phyloP scores from a whole-genome alignment of 1,140 invertebrate species.

The Cardiocondyla obscurior region DNA sequence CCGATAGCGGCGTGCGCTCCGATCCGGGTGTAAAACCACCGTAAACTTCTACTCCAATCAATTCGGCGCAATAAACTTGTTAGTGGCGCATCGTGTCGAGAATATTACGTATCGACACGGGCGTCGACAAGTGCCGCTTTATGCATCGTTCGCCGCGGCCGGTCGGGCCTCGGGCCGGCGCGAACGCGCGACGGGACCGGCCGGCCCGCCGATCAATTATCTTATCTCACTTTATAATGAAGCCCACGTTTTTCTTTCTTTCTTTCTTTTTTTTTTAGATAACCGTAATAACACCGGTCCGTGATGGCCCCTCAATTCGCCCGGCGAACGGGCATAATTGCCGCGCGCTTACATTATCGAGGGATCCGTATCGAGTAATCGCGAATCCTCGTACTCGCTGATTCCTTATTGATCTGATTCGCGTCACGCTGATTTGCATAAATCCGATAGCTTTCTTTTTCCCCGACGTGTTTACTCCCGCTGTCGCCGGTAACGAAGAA shows the following conservation, averaged over 20 bases:
- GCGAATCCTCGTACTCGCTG: neutral
- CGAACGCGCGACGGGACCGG: neutral
- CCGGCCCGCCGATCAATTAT: conserved; percentile 31
- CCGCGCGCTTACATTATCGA: conserved; percentile 26
- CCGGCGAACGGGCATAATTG: conserved; percentile 28
- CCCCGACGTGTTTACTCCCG: neutral
- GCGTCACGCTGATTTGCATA: neutral
- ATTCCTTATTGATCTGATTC: conserved; percentile 29
- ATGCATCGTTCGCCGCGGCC: neutral
- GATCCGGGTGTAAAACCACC: conserved; percentile 68
- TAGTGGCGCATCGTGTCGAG: conserved; percentile 44
- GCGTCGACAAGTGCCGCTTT: conserved; percentile 33
- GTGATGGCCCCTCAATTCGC: conserved; percentile 14
- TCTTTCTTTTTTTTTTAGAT: too few species aligned
- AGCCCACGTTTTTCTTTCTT: conserved; percentile 33
- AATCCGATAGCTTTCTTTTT: conserved; percentile 4
- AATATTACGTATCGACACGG: conserved; percentile 41
- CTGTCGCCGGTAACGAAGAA: neutral
- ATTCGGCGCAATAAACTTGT: conserved; percentile 70
- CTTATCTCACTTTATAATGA: conserved; percentile 54
- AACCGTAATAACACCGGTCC: conserved; percentile 40
- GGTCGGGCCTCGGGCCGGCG: neutral
- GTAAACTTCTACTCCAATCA: conserved; percentile 77
- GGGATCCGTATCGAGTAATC: conserved; percentile 8
- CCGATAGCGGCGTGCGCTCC: conserved; percentile 9